These are phyloP conservation scores for Trididemnum miniatum DNA, from an alignment of 23 tunicate genomes.

Conservation along the genomic window DNA sequence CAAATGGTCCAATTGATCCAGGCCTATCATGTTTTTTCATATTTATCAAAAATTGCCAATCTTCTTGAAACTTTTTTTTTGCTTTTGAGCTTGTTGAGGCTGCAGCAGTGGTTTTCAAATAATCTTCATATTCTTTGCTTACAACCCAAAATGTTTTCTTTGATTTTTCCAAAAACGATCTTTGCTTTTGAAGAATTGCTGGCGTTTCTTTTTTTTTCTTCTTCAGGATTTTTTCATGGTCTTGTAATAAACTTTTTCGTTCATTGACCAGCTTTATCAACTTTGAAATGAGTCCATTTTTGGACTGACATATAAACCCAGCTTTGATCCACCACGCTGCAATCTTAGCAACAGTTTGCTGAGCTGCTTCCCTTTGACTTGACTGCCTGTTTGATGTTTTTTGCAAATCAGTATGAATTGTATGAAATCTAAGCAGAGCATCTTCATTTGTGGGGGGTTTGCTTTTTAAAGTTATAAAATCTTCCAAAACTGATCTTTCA, in stretches of 20 bases:
- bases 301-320: not conserved
- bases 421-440: too few species aligned
- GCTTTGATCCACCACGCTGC: not conserved
- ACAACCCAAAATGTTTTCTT: not conserved
- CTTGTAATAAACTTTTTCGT: not conserved
- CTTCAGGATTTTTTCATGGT: not conserved
- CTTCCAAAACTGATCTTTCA: too few species aligned
- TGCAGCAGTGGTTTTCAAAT: not conserved
- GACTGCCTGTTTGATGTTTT: not conserved
- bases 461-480: too few species aligned
- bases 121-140: not conserved
- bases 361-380: conserved; percentile 3
- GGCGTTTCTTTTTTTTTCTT: not conserved
- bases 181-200: not conserved
- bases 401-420: not conserved
- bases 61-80: not conserved
- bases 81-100: not conserved
- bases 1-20: not conserved
- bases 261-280: not conserved
- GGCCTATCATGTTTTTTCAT: not conserved
- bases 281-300: not conserved
- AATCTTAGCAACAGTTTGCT: not conserved
- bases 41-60: not conserved
- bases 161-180: not conserved
- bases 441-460: too few species aligned